Evolutionary conservation across 2,888 invertebrate genomes (phyloP), one percentile per base, ranked within the genome.

Genomic region (Xanthostigma xanthostigma): DNA sequence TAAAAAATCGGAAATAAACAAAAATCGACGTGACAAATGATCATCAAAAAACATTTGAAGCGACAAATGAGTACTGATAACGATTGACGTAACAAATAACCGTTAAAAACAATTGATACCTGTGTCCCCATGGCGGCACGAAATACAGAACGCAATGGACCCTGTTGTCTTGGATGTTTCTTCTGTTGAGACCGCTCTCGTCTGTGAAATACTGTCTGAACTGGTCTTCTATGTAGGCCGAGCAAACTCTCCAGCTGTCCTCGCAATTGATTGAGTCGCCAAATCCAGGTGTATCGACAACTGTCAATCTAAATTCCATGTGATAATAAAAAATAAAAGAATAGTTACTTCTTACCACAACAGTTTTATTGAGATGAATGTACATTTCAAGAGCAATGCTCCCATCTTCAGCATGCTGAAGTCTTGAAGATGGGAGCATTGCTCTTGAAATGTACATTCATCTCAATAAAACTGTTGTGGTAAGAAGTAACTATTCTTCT

Each of bases 81-180:
- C 17, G 4, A 17, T 4, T 17, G 17, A 17, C 17, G 39, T 45
- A 8, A 44, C 5, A 8, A 14, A 38, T 12, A 39, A 12, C 4
- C 8, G 12, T 39, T 17, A 45, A 36, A 40, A 33, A 49, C 12
- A 41, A 43, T 43, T 42, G 14, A 62, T 68, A 93, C 92, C 93
- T 93, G 67, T 92, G 93, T 9, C 94, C 92, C 75, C 89, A 93
- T 2, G 95, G 93, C 40, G 93, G 92, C 52, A 95, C 85, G 66
- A 95, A 95, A 64, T 95, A 95, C 44, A 95, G 75, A 64, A 88
- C 95, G 67, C 95, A 95, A 64, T 96, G 95, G 10, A 96, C 93
- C 52, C 96, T 75, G 66, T 93, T 94, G 68, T 96, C 96, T 61
- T 91, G 86, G 64, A 95, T 94, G 65, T 95, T 92, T 61, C 92